A percentile compares a stretch with the other conserved stretches of the same genome.
Conservation (phyloP, 30 jellyfish, hydroid and myxozoan genomes). For the Aurelia coerulea region DNA sequence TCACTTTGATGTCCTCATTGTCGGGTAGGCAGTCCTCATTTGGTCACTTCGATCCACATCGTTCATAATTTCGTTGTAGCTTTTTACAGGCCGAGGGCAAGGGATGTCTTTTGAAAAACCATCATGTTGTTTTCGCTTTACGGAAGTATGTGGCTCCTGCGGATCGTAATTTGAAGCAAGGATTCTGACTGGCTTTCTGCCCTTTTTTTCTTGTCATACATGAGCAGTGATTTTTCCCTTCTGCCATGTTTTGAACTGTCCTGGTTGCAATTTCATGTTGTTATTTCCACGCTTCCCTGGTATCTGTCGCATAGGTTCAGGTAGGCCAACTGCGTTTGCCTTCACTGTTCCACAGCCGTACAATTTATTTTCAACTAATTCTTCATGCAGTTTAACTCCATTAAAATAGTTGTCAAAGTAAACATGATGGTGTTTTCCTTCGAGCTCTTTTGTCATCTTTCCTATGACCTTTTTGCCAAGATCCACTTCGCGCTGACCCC, state of each 20-base stretch:
- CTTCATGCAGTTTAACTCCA: conserved; percentile 15
- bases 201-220: conserved; percentile 9
- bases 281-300: background rate
- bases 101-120: conserved; percentile 11
- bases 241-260: conserved; percentile 18
- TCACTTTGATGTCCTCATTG: background rate
- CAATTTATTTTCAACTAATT: background rate
- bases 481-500: too few species aligned
- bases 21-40: conserved; percentile 9
- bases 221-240: conserved; percentile 8
- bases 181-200: conserved; percentile 10
- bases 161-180: conserved; percentile 19
- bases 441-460: too few species aligned
- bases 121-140: background rate
- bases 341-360: conserved; percentile 35
- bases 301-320: background rate
- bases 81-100: conserved; percentile 13
- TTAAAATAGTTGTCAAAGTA: conserved; percentile 13
- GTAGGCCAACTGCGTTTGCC: too few species aligned
- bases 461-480: too few species aligned
- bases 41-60: conserved; percentile 6
- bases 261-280: background rate
- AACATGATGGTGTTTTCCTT: background rate
- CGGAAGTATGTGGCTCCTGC: conserved; percentile 12
- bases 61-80: conserved; percentile 6